These are phyloP conservation scores for Stichopus horrens DNA, from an alignment of 53 echinoderm and acorn worm genomes.

Conservation along the genomic window DNA sequence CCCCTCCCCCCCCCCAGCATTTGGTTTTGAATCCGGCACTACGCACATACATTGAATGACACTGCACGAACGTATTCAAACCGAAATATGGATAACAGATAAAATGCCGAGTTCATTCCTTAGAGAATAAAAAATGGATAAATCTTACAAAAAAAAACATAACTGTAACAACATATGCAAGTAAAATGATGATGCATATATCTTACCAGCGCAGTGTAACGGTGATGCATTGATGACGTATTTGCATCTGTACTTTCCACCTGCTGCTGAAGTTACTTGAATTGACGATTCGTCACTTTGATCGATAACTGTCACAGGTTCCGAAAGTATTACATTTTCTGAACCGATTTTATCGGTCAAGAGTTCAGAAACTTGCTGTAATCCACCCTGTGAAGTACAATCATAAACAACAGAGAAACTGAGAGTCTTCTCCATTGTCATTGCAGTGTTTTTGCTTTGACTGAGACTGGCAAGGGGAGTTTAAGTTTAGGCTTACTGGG, in stretches of 20 bases:
- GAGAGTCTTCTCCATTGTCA: not conserved
- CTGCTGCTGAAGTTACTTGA: constrained; percentile 58
- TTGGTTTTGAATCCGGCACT: no score
- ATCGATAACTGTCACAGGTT: constrained; percentile 73
- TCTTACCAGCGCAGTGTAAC: constrained; percentile 15
- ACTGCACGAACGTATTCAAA: no score
- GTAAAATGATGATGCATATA: no score
- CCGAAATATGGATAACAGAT: no score
- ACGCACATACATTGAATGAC: no score
- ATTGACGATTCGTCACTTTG: constrained; percentile 61
- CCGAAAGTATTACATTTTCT: constrained; percentile 65
- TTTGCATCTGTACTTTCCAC: constrained; percentile 62
- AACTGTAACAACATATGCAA: no score
- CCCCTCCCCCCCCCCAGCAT: not conserved
- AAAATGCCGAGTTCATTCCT: no score
- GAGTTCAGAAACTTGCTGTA: constrained; percentile 59
- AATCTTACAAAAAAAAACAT: no score
- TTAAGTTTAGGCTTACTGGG: no score
- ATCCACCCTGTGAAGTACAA: constrained; percentile 62
- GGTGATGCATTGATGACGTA: constrained; percentile 71
- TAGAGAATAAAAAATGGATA: no score
- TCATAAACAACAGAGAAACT: not conserved
- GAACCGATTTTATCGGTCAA: constrained; percentile 63
- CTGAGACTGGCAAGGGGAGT: no score
- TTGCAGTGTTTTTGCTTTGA: no score